Evolutionary conservation across 2,797 vertebrate genomes (phyloP), one percentile per base, ranked within the genome.

Genomic region (Orestias chungarensis): DNA sequence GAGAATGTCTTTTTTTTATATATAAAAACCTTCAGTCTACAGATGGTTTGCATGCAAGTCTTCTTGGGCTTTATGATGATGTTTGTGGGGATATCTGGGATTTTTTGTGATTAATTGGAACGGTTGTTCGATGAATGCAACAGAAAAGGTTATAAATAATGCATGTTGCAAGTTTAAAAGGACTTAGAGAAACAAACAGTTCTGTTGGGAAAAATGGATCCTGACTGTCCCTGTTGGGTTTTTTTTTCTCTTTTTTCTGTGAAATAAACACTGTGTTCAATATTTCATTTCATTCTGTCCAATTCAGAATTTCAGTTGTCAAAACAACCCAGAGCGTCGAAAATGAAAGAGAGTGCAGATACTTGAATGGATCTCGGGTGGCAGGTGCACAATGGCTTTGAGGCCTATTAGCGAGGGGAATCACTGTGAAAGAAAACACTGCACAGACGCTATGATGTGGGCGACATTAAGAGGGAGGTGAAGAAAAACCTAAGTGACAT

Each of bases 51-150:
- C 70, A 73, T 70, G 70, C 72, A 80, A 75, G 70, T 42, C 70
- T 46, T 78, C 67, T 72, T 75, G 83, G 81, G 79, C 59, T 76
- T 75, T 73, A 83, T 86, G 20, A 25, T 89, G 81, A 88, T 80
- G 81, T 76, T n/a, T 3, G 25, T 66, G 55, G 55, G 1, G 44
- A 75, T 29, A n/a, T n/a, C n/a, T n/a, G n/a, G n/a, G n/a, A n/a
- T n/a, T n/a, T n/a, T n/a, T n/a, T 52, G 55, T 29, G 68, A 67
- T 80, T 74, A 78, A 74, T 68, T 64, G 78, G 52, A 69, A 75
- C 81, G 82, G 80, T 82, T 83, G 79, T 75, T 74, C 81, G 72
- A 81, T 87, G 52, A 29, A 52, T 42, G 11, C 40, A 31, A 18
- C 33, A 12, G 4, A 57, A 2, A 31, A 33, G 29, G 1, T n/a